phyloP scores from a whole-genome alignment of 1,140 invertebrate species.

The Temnothorax nylanderi region DNA sequence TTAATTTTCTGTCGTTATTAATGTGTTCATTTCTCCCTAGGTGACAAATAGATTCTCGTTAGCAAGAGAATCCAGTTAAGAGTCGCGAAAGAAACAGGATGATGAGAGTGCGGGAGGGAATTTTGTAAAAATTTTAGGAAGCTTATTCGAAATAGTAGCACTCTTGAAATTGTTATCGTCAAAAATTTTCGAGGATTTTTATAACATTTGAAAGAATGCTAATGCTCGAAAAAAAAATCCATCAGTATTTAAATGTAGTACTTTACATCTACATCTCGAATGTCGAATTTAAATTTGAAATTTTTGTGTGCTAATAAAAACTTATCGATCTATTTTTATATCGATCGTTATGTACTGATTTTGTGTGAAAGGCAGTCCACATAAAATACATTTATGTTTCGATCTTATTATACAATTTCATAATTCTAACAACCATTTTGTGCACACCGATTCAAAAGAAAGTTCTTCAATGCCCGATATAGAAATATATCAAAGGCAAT shows the following conservation, averaged over 20 bases:
- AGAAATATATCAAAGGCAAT: conserved; percentile 23
- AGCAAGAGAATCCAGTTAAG: neutral
- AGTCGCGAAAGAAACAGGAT: neutral
- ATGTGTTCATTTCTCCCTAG: neutral
- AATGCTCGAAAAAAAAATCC: neutral
- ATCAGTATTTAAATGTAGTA: neutral
- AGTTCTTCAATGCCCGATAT: neutral
- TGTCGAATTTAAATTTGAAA: neutral
- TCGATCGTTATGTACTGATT: neutral
- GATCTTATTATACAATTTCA: neutral
- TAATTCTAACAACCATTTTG: neutral
- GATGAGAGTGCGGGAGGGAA: neutral
- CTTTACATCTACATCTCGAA: neutral
- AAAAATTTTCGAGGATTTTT: neutral
- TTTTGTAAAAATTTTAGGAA: neutral
- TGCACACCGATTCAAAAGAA: neutral
- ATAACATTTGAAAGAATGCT: neutral
- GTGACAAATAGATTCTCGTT: conserved; percentile 6
- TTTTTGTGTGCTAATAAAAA: conserved; percentile 9
- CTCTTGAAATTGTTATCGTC: neutral
- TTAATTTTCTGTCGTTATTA: conserved; percentile 37
- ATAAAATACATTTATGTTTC: neutral
- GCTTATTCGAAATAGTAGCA: neutral
- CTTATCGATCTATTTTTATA: neutral
- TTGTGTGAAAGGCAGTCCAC: neutral